Evolutionary conservation across 92 coral and sea anemone species (phyloP).

Genomic region (Porites evermanni): DNA sequence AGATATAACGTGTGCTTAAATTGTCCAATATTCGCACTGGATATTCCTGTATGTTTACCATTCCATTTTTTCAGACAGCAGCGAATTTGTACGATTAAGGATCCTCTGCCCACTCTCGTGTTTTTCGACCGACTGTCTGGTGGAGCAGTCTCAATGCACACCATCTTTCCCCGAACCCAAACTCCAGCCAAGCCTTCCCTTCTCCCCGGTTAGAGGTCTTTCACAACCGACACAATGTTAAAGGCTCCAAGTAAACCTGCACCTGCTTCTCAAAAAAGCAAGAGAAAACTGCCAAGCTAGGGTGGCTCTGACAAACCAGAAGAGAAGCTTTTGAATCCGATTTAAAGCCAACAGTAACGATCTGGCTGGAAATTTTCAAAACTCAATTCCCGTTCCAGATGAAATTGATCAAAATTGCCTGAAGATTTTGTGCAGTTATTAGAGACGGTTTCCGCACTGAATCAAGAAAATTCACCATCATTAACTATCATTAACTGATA

Average conservation of each 20-base stretch:
- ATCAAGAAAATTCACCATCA: too few relatives aligned
- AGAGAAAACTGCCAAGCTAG: constrained; percentile 83
- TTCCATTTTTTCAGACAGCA: constrained; percentile 49
- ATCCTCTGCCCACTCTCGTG: constrained; percentile 61
- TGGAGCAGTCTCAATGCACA: constrained; percentile 5
- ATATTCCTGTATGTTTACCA: background rate
- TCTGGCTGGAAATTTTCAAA: background rate
- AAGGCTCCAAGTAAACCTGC: constrained; percentile 20
- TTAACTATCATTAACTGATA: too few relatives aligned
- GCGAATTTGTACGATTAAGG: constrained; percentile 68
- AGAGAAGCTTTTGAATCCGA: constrained; percentile 51
- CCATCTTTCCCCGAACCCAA: too few relatives aligned
- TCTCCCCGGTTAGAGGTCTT: constrained; percentile 13
- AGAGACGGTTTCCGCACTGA: too few relatives aligned
- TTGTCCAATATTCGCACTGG: too few relatives aligned
- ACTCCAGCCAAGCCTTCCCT: background rate
- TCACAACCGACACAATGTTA: background rate
- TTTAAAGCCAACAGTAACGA: background rate
- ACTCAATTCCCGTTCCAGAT: background rate
- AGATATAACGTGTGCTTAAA: too few relatives aligned
- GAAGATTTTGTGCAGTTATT: too few relatives aligned
- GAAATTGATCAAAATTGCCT: background rate
- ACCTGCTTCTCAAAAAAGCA: constrained; percentile 64
- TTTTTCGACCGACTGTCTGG: constrained; percentile 67
- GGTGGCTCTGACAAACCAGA: constrained; percentile 35